Percentiles rank a stretch among this genome's conserved stretches.
Conservation (phyloP, 2,797 vertebrate species). For the Pelodytes ibericus region DNA sequence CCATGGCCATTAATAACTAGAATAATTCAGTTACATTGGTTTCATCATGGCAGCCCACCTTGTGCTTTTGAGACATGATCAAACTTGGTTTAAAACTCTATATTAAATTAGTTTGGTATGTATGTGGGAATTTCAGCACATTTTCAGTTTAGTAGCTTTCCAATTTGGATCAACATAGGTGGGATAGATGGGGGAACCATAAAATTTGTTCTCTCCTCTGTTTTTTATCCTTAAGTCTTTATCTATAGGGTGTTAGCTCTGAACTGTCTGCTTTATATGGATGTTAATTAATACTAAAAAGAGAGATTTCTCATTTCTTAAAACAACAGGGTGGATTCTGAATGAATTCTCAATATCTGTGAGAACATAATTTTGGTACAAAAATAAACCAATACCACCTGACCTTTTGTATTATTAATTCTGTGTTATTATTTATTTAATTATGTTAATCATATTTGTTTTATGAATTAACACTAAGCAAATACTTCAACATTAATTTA, state of each 20-base stretch:
- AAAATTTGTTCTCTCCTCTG: background rate
- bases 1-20: constrained; percentile 2
- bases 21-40: constrained; percentile 7
- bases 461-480: too few relatives aligned
- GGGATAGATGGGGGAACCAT: background rate
- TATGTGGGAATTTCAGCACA: background rate
- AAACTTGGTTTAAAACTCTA: constrained; percentile 1
- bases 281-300: constrained; percentile 22
- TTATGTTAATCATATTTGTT: too few relatives aligned
- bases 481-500: too few relatives aligned
- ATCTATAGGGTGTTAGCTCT: background rate
- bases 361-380: background rate
- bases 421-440: too few relatives aligned
- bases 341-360: constrained; percentile 8
- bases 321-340: constrained; percentile 44
- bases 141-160: constrained; percentile 30
- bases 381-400: constrained; percentile 2
- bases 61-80: background rate
- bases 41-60: background rate
- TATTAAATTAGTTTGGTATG: background rate
- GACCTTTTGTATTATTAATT: too few relatives aligned
- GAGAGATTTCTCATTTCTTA: constrained; percentile 30
- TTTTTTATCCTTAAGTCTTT: background rate
- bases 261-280: background rate
- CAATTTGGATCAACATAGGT: constrained; percentile 24